These are phyloP conservation scores for Microchrysa polita DNA, from an alignment of 2,888 invertebrate species.

Conservation along the genomic window DNA sequence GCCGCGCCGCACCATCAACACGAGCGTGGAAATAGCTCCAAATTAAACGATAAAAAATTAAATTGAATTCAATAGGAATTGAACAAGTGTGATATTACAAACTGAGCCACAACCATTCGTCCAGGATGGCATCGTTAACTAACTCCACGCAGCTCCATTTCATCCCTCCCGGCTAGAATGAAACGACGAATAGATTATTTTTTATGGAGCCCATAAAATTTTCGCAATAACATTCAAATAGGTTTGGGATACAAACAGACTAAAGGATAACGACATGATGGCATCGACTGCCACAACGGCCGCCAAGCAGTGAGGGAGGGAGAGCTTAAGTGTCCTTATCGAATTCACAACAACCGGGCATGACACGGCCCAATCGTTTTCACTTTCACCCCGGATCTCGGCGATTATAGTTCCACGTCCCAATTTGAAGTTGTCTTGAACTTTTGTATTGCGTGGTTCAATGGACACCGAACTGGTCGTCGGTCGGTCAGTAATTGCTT, in stretches of 20 bases:
- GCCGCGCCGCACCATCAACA: too few relatives aligned
- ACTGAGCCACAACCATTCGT: not conserved
- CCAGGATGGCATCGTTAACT: not conserved
- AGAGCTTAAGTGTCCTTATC: not conserved
- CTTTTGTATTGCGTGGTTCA: too few relatives aligned
- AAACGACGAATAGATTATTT: not conserved
- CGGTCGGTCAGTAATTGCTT: too few relatives aligned
- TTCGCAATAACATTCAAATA: slow-evolving; percentile 13
- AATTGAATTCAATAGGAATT: slow-evolving; percentile 24
- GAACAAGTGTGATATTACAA: not conserved
- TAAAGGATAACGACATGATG: not conserved
- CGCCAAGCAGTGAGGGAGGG: not conserved
- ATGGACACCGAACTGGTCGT: too few relatives aligned
- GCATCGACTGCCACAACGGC: not conserved
- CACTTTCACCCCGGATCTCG: too few relatives aligned
- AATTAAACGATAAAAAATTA: slow-evolving; percentile 26
- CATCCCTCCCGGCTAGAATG: not conserved
- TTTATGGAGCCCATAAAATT: slow-evolving; percentile 27
- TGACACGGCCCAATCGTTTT: too few relatives aligned
- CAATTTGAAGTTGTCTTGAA: too few relatives aligned
- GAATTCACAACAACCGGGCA: not conserved
- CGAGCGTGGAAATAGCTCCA: slow-evolving; percentile 1
- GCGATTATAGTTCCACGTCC: too few relatives aligned
- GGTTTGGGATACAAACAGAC: not conserved
- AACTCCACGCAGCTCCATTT: not conserved